Base-by-base conservation (phyloP, 2,113 vertebrate species). In the Mesoclemmys tuberculata region DNA sequence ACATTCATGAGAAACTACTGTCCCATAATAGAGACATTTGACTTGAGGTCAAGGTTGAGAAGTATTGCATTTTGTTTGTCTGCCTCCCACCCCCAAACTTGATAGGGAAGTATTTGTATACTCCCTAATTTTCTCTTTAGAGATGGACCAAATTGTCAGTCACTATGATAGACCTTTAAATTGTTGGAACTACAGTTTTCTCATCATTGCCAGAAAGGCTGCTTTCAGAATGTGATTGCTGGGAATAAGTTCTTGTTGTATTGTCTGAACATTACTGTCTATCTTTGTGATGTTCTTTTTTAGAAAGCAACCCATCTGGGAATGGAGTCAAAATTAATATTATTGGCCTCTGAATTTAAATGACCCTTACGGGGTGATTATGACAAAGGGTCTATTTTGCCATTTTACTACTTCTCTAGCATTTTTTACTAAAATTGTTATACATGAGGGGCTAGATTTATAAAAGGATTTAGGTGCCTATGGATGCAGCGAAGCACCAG, bases 21-120 rank as follows among this genome's bases (percentile, higher is more conserved):
- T 51, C 55, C 48, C 58, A 26, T 55, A 8, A 83, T 71, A 77
- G 44, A 94, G 82, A 90, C 26, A 2, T 51, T 38, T 82, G 16
- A 68, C 64, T 87, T 87, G 75, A 93, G 93, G 92, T 31, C 49
- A n/a, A 94, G 61, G 74, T 18, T 94, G 82, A 38, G 16, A 88
- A 87, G 44, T 44, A 55, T 10, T 80, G 4, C 44, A 56, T 61
- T 96, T 95, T 88, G 56, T 80, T 64, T 88, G 29, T 91, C 16
- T 22, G 8, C 46, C 46, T 46, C 55, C 31, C 56, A 56, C 44
- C 61, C 10, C 24, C 82, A 27, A 31, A 6, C 24, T 74, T 61
- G 21, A 54, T 82, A 29, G 3, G 21, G 58, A 77, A 27, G 18
- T 82, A 49, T 64, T 82, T 38, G 27, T 6, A 10, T 29, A 1